These are phyloP conservation scores for Empidonax alnorum DNA, from an alignment of 2,113 vertebrate genomes.

Conservation along the genomic window DNA sequence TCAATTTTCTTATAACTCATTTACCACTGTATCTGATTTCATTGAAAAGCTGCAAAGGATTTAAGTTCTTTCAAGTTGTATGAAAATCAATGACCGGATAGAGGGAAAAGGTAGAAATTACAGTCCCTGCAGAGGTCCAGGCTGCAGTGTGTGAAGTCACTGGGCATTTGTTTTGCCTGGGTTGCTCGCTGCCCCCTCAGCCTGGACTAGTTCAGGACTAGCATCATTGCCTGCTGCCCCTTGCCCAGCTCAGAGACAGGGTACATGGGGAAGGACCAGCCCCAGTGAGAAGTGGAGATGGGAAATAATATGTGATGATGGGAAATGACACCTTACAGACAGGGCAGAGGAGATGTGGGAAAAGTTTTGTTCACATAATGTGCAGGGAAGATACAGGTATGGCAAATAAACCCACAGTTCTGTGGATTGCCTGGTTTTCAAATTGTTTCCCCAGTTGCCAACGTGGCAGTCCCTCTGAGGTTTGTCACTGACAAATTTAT, in stretches of 20 bases:
- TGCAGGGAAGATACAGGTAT: not conserved
- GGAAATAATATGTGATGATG: accelerated
- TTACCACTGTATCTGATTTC: not conserved
- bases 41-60: not conserved
- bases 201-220: not conserved
- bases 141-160: not conserved
- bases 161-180: not conserved
- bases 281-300: accelerated
- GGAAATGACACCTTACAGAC: not conserved
- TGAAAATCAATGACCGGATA: not conserved
- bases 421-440: not conserved
- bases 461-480: not conserved
- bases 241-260: not conserved
- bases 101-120: not conserved
- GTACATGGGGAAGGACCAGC: not conserved
- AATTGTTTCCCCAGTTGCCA: not conserved
- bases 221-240: accelerated
- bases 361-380: not conserved
- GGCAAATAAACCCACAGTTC: not conserved
- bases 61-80: not conserved
- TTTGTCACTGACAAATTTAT: not conserved
- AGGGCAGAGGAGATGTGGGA: not conserved
- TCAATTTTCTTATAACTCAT: not conserved
- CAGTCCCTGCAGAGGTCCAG: not conserved
- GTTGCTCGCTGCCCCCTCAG: not conserved